Conservation (phyloP, 2,113 vertebrate genomes). For the Psittacara wagleri region DNA sequence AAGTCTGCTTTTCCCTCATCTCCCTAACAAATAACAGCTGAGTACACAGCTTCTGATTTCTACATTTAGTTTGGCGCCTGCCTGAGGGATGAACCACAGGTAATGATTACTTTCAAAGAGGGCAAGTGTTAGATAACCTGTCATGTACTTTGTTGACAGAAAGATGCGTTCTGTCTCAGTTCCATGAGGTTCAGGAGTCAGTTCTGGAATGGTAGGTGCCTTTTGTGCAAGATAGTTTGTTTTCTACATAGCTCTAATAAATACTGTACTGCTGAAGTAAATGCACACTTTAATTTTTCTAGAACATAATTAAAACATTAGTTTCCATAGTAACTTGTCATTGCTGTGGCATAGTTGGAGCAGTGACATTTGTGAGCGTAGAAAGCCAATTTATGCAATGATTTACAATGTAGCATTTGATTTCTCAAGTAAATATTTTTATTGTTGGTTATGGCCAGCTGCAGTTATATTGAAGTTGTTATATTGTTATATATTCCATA, state of each 20-base stretch:
- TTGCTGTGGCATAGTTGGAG: conserved; percentile 6
- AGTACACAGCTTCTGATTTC: background rate
- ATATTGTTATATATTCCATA: background rate
- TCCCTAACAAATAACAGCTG: background rate
- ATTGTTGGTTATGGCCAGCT: background rate
- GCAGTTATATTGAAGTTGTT: background rate
- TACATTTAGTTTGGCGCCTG: background rate
- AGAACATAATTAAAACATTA: conserved; percentile 42
- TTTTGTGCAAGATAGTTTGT: background rate
- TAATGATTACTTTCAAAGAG: background rate
- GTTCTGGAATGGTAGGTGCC: background rate
- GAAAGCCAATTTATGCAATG: conserved; percentile 1
- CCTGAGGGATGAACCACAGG: background rate
- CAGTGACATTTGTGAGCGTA: conserved; percentile 18
- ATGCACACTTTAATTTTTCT: conserved; percentile 33
- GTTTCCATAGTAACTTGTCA: conserved; percentile 62
- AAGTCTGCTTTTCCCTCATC: background rate
- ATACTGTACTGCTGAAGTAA: background rate
- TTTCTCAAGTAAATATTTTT: background rate
- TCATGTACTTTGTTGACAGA: background rate
- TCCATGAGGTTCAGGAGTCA: background rate
- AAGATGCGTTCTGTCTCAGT: background rate
- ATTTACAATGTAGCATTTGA: background rate
- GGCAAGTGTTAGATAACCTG: background rate
- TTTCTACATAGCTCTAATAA: background rate